Evolutionary conservation across 2,797 vertebrate species (phyloP).

Genomic region (Meda fulgida): DNA sequence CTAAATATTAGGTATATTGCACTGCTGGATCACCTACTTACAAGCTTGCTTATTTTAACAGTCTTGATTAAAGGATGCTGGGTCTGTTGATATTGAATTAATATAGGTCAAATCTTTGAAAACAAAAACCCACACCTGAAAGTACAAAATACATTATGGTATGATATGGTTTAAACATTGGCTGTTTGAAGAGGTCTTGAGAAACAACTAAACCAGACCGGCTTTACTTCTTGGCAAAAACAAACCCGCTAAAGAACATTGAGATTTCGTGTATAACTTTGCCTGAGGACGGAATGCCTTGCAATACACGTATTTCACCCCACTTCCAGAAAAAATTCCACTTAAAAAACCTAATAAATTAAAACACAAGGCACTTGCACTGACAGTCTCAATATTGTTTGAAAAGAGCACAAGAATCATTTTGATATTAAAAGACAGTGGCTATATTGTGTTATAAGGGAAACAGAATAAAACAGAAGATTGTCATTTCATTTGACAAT

Average conservation of each 20-base stretch:
- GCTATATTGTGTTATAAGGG: background rate
- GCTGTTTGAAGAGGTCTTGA: background rate
- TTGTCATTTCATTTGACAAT: background rate
- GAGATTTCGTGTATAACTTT: background rate
- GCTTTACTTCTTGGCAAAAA: background rate
- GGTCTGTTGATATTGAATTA: background rate
- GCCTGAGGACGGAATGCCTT: background rate
- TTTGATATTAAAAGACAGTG: background rate
- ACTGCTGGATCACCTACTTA: background rate
- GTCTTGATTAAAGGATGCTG: slow-evolving; percentile 5
- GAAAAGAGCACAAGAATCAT: background rate
- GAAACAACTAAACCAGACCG: slow-evolving; percentile 8
- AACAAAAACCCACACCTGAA: background rate
- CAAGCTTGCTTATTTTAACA: background rate
- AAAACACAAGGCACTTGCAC: slow-evolving; percentile 48
- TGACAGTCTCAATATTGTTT: slow-evolving; percentile 1
- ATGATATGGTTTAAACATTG: background rate
- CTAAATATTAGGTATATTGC: background rate
- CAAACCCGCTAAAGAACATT: background rate
- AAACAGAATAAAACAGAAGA: slow-evolving; percentile 8
- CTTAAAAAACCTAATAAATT: slow-evolving; percentile 46
- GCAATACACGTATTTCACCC: background rate
- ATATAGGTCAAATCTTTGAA: background rate
- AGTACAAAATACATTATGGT: slow-evolving; percentile 14
- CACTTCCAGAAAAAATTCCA: background rate